Conservation (phyloP, 2,888 invertebrate species). For the Stegophylla sp. region DNA sequence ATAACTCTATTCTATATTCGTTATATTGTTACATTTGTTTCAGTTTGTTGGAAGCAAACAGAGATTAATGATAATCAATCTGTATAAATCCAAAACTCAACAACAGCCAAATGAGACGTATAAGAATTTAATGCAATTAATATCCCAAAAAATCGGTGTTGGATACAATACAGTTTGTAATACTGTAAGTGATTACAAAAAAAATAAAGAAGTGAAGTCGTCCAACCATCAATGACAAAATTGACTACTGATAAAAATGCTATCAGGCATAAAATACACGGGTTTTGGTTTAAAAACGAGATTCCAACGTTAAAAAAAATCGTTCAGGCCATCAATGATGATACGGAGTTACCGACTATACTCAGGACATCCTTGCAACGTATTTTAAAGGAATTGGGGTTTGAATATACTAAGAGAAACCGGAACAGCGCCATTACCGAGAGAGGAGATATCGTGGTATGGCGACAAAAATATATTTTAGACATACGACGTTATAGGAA, state of each 20-base stretch:
- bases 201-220: not conserved
- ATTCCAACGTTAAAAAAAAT: conserved; percentile 12
- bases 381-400: conserved; percentile 22
- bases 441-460: conserved; percentile 24
- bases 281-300: too few species aligned
- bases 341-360: conserved; percentile 13
- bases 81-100: not conserved
- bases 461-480: conserved; percentile 25
- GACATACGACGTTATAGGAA: conserved; percentile 22
- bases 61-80: not conserved
- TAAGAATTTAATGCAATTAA: too few species aligned
- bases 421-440: conserved; percentile 25
- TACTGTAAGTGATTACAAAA: not conserved
- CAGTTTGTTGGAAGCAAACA: not conserved
- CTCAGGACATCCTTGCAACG: not conserved
- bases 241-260: too few species aligned
- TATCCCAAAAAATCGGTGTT: not conserved
- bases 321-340: conserved; percentile 12
- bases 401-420: conserved; percentile 1
- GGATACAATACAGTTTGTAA: conserved; percentile 1
- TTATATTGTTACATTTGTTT: not conserved
- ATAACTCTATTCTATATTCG: not conserved
- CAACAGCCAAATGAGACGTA: not conserved
- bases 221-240: not conserved
- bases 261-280: too few species aligned